phyloP scores from a whole-genome alignment of 1,140 invertebrate genomes.

The Drosophila leontia region DNA sequence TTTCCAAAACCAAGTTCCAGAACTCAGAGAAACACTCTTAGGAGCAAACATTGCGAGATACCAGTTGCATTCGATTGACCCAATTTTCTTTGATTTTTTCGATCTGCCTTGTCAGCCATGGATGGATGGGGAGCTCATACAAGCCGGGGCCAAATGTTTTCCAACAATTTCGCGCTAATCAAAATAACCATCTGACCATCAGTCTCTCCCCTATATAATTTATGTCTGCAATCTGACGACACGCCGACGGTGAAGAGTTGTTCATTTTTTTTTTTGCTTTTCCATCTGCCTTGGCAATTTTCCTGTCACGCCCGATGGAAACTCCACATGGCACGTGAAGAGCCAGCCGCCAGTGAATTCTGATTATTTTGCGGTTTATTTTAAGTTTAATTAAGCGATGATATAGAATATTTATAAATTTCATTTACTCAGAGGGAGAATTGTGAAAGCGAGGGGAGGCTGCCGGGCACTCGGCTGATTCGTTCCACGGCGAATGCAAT shows the following conservation, averaged over 20 bases:
- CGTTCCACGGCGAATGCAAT: constrained; percentile 68
- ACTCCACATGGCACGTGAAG: constrained; percentile 70
- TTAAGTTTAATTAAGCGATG: constrained; percentile 75
- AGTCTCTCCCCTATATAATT: constrained; percentile 53
- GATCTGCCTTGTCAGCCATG: constrained; percentile 20
- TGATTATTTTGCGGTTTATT: constrained; percentile 73
- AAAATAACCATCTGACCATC: constrained; percentile 50
- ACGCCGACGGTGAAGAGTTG: constrained; percentile 38
- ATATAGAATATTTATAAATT: constrained; percentile 58
- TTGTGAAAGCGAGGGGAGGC: background rate
- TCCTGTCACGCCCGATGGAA: constrained; percentile 70
- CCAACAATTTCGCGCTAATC: constrained; percentile 60
- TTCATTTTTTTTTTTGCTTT: constrained; percentile 9
- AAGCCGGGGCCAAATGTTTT: constrained; percentile 32
- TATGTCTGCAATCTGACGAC: constrained; percentile 69
- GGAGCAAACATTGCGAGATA: constrained; percentile 4
- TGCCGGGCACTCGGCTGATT: constrained; percentile 30
- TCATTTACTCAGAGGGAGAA: constrained; percentile 28
- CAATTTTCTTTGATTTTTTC: constrained; percentile 10
- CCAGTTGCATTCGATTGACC: constrained; percentile 38
- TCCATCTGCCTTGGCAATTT: constrained; percentile 54
- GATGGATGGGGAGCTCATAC: constrained; percentile 30
- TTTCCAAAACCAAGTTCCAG: constrained; percentile 7
- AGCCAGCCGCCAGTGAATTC: constrained; percentile 29
- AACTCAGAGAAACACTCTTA: constrained; percentile 2